Base-by-base conservation (phyloP, 2,888 invertebrate genomes). In the Hypomecis atomaria region DNA sequence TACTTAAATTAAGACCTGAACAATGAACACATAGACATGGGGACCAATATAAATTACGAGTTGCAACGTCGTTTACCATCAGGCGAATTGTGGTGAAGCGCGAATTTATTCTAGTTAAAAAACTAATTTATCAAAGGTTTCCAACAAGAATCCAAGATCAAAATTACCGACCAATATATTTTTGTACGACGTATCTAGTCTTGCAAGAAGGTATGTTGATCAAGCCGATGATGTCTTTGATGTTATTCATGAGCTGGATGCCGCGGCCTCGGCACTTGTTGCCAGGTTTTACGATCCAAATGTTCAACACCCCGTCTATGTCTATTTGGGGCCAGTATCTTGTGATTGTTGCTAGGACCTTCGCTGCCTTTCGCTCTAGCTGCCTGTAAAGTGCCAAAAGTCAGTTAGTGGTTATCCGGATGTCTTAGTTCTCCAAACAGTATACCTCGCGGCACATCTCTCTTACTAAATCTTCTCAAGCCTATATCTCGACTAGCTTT, bases 251-350 rank as follows among this genome's bases (percentile, higher is more conserved):
- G 54, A 98, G 93, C 52, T 96, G 95, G 70, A 99, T 98, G 55
- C 98, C 98, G 78, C 97, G 94, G 0, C 99, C 98, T 8, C 98
- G 94, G 73, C 98, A 98, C 83, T 97, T 97, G 76, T 98, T 98
- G 0, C 98, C 98, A 0, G 98, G 98, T 84, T 99, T 99, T 65
- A 98, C 95, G 69, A 99, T 98, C 98, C 99, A 99, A 72, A 98
- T 95, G 86, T 98, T 98, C 64, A 95, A 94, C 65, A 95, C 94
- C 0, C 98, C 99, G 83, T 99, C 98, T 71, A 97, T 94, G 42
- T 96, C 95, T 72, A 96, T 94, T 82, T 97, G 97, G 0, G 97
- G 97, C 96, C 97, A 97, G 79, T 94, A 95, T 62, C 94, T 94
- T 11, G 93, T 90, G 75, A 98, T 93, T 49, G 95, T 94, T 13